Evolutionary conservation across 2,113 vertebrate genomes (phyloP).

Genomic region (Cyanocitta stelleri): DNA sequence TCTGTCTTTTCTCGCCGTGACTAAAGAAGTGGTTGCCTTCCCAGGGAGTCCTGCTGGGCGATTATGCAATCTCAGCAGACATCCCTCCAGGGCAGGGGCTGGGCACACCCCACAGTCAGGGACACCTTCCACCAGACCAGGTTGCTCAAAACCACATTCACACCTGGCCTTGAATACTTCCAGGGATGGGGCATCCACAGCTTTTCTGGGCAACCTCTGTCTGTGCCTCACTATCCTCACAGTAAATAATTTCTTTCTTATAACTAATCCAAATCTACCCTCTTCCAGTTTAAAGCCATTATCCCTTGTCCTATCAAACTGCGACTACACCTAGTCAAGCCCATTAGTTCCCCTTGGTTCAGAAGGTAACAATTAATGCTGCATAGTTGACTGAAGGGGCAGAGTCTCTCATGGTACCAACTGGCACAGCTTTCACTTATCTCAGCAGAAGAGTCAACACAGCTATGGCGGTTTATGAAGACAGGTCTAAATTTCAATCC

Average conservation of each 20-base stretch:
- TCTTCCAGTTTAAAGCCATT: neutral
- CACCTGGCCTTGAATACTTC: neutral
- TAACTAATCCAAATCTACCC: neutral
- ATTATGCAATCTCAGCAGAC: too few relatives aligned
- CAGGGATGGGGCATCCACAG: neutral
- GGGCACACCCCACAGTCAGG: neutral
- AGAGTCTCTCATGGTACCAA: neutral
- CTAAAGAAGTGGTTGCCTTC: too few relatives aligned
- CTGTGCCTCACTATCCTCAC: neutral
- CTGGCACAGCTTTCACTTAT: neutral
- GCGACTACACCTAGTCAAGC: neutral
- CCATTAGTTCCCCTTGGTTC: neutral
- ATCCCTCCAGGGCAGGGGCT: too few relatives aligned
- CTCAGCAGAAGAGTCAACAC: neutral
- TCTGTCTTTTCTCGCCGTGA: too few relatives aligned
- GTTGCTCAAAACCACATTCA: neutral
- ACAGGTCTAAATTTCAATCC: neutral
- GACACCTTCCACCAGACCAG: neutral
- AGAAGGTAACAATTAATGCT: neutral
- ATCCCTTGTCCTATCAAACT: neutral
- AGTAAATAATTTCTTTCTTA: neutral
- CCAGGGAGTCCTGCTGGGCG: too few relatives aligned
- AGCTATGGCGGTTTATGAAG: neutral
- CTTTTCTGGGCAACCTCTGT: neutral
- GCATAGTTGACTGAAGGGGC: neutral